Evolutionary conservation across 2,888 invertebrate species (phyloP), one percentile per base, ranked within the genome.

Genomic region (Phengaris arion): DNA sequence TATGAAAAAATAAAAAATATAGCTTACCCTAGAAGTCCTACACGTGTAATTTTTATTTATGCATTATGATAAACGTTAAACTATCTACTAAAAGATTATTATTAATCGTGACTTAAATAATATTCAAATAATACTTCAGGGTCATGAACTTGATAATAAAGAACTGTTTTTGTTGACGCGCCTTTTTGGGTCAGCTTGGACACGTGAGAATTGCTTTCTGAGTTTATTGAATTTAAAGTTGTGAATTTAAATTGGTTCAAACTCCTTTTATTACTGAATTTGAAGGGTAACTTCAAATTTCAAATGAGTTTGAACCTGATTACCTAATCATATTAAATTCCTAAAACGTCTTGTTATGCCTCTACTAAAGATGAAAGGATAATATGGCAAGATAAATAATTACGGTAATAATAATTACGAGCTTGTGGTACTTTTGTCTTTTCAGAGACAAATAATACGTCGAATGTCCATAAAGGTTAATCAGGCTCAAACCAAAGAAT

Each of bases 71-170:
- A 48, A 48, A 22, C 9, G 10, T 22, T 59, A 59, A 59, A 22
- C 59, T 10, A 59, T 22, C 22, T n/a, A 59, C 59, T 59, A 8
- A 59, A 59, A 59, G 22, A 2, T 46, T 6, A 46, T 46, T 6
- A 48, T 10, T 22, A 22, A 22, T 59, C 59, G 59, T 59, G 15
- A 59, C 35, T 35, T 45, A 64, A 64, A 64, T 64, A 9, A 64
- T 12, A 64, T 64, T 45, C 35, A 64, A 64, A 52, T 52, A 52
- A 52, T 10, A 52, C 0, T 45, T 64, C 35, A 35, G 35, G 35
- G 64, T 64, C 64, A 45, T 64, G 64, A 64, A 64, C 64, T 64
- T 64, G 6, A 12, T 12, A 64, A 64, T 35, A 64, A 64, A 64
- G 64, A 35, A 64, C 2, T 6, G 35, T 45, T 64, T 2, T 35